phyloP scores from a whole-genome alignment of 2,797 vertebrate species.

The Oophaga sylvatica region DNA sequence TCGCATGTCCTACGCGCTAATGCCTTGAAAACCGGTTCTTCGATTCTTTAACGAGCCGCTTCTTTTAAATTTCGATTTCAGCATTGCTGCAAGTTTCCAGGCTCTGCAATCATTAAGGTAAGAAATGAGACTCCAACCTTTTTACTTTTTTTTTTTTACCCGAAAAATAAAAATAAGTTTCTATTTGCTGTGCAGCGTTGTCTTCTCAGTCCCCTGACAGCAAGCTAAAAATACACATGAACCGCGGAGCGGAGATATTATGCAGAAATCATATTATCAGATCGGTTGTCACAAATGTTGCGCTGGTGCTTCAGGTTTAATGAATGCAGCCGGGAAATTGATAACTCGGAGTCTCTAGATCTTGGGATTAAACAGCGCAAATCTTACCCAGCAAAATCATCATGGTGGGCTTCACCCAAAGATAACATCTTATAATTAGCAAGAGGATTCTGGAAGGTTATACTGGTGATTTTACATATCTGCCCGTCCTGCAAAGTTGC shows the following conservation, averaged over 20 bases:
- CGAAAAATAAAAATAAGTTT: too few species aligned
- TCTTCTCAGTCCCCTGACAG: not conserved
- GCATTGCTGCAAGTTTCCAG: conserved; percentile 6
- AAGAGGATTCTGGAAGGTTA: not conserved
- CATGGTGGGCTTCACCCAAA: not conserved
- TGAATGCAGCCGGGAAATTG: conserved; percentile 66
- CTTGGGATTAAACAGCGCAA: conserved; percentile 67
- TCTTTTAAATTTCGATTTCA: conserved; percentile 6
- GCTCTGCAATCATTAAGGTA: conserved; percentile 36
- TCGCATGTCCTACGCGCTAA: too few species aligned
- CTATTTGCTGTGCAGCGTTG: too few species aligned
- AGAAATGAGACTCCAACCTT: not conserved
- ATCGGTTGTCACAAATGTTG: not conserved
- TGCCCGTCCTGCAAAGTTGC: not conserved
- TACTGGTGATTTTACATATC: not conserved
- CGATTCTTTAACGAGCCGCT: not conserved
- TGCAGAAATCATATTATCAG: not conserved
- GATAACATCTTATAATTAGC: not conserved
- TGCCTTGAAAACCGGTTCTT: not conserved
- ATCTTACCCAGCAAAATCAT: conserved; percentile 70
- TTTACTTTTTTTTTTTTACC: too few species aligned
- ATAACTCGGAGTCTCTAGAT: conserved; percentile 61
- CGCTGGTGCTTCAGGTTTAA: conserved; percentile 70
- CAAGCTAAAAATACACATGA: not conserved
- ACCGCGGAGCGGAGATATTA: not conserved